Evolutionary conservation across 2,888 invertebrate species (phyloP).

Genomic region (Chouioia cunea): DNA sequence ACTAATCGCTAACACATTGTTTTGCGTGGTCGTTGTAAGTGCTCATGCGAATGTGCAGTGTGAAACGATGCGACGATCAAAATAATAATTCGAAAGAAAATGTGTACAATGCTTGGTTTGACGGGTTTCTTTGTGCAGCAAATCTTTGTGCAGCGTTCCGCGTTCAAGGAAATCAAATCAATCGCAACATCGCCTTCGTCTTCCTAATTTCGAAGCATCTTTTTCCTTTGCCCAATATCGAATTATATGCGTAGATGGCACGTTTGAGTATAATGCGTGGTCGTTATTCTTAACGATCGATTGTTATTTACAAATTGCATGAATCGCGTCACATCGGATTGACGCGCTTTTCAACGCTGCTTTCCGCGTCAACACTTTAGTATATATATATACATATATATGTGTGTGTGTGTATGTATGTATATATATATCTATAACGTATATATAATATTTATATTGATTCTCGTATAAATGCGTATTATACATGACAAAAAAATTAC

Average conservation of each 20-base stretch:
- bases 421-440: constrained; percentile 44
- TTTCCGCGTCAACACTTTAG: constrained; percentile 48
- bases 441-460: constrained; percentile 52
- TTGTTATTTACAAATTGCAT: constrained; percentile 45
- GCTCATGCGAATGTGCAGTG: constrained; percentile 43
- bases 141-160: too few relatives aligned
- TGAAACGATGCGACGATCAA: constrained; percentile 21
- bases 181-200: constrained; percentile 34
- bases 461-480: constrained; percentile 7
- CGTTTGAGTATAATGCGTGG: constrained; percentile 43
- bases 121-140: constrained; percentile 20
- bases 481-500: neutral
- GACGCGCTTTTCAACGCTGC: constrained; percentile 39
- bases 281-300: constrained; percentile 26
- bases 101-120: constrained; percentile 10
- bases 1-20: constrained; percentile 31
- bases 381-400: constrained; percentile 47
- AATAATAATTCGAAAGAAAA: constrained; percentile 16
- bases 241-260: constrained; percentile 44
- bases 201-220: neutral
- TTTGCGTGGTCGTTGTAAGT: constrained; percentile 19
- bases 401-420: too few relatives aligned
- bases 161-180: constrained; percentile 27
- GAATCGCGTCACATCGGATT: constrained; percentile 48
- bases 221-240: constrained; percentile 13